Evolutionary conservation across 2,888 invertebrate genomes (phyloP).

Genomic region (Cabera pusaria): DNA sequence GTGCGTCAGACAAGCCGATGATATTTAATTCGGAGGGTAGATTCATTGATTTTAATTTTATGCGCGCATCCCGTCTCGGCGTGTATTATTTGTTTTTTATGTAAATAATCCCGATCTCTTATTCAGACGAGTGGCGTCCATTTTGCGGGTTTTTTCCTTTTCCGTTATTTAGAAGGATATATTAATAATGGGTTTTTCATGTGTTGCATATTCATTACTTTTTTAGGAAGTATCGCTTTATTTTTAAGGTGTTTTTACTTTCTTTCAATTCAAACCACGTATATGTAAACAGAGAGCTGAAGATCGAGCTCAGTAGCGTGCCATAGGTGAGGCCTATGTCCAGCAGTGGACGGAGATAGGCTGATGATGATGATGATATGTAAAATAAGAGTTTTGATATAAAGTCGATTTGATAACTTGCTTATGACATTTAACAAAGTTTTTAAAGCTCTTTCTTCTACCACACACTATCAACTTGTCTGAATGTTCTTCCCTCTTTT

Average conservation of each 20-base stretch:
- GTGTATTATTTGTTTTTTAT: slow-evolving; percentile 81
- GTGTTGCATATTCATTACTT: slow-evolving; percentile 47
- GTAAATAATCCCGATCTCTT: slow-evolving; percentile 77
- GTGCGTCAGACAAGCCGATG: slow-evolving; percentile 67
- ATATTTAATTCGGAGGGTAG: slow-evolving; percentile 82
- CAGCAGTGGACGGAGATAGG: no score
- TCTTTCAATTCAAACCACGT: no score
- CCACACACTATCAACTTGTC: no score
- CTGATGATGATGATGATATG: no score
- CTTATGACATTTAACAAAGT: no score
- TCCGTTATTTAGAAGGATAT: slow-evolving; percentile 64
- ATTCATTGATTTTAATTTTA: slow-evolving; percentile 83
- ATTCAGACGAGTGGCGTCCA: slow-evolving; percentile 70
- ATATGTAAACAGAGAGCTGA: no score
- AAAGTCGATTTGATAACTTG: no score
- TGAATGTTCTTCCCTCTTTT: no score
- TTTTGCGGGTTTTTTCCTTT: slow-evolving; percentile 64
- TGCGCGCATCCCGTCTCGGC: slow-evolving; percentile 79
- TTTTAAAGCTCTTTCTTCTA: no score
- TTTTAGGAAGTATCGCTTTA: slow-evolving; percentile 26
- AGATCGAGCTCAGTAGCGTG: no score
- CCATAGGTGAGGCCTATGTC: no score
- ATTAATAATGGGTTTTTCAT: slow-evolving; percentile 55
- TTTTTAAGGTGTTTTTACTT: slow-evolving; percentile 31
- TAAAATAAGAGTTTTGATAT: no score